These are phyloP conservation scores for Xenotilapia leptura DNA, from an alignment of 2,113 vertebrate genomes.

Conservation along the genomic window DNA sequence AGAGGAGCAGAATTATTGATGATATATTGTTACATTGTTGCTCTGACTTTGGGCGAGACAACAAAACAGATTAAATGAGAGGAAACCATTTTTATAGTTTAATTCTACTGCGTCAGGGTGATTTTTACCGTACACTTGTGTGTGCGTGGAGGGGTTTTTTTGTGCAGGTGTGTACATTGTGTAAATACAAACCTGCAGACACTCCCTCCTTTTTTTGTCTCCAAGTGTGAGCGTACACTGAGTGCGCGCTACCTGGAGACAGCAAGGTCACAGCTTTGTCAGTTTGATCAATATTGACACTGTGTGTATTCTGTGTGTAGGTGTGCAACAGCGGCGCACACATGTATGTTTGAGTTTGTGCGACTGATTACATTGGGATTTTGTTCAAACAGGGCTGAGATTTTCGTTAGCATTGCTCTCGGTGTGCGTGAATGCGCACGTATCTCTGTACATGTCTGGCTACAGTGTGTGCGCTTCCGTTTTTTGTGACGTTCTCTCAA, in stretches of 20 bases:
- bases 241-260: slow-evolving; percentile 28
- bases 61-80: background rate
- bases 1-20: background rate
- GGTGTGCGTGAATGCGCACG: background rate
- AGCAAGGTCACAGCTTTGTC: slow-evolving; percentile 50
- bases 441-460: background rate
- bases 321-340: background rate
- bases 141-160: background rate
- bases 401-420: background rate
- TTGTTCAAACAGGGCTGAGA: slow-evolving; percentile 28
- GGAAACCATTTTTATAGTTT: background rate
- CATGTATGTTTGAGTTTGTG: slow-evolving; percentile 38
- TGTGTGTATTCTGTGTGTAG: background rate
- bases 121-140: background rate
- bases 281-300: slow-evolving; percentile 58
- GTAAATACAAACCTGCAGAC: background rate
- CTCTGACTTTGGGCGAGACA: background rate
- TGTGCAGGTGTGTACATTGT: background rate
- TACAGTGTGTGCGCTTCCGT: background rate
- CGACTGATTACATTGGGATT: slow-evolving; percentile 31
- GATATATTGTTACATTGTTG: background rate
- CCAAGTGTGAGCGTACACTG: background rate
- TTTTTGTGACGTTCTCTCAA: background rate
- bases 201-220: slow-evolving; percentile 14
- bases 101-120: background rate